phyloP scores from a whole-genome alignment of 2,797 vertebrate species.

The Phylloscopus collybita region DNA sequence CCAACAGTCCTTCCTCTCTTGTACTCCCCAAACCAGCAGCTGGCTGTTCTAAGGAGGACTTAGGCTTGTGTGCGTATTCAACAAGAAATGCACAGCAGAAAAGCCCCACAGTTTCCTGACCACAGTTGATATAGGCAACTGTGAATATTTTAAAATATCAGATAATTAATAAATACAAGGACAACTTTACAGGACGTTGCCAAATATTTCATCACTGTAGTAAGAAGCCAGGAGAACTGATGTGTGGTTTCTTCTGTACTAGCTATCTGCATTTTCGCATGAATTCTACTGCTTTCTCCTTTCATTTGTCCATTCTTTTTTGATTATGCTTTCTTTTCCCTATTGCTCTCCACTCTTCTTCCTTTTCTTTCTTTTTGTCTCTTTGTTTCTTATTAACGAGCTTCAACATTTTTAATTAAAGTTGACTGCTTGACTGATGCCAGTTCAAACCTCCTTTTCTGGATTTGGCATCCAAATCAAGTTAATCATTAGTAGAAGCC shows the following conservation, averaged over 20 bases:
- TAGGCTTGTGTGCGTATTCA: not conserved
- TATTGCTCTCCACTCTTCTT: not conserved
- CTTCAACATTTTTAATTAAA: not conserved
- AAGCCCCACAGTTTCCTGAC: not conserved
- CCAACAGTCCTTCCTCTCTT: not conserved
- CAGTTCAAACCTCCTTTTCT: not conserved
- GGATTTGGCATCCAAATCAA: conserved; percentile 10
- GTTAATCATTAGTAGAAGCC: not conserved
- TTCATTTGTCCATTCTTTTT: not conserved
- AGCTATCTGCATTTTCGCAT: not conserved
- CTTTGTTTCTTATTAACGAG: not conserved
- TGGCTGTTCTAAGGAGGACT: not conserved
- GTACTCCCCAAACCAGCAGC: not conserved
- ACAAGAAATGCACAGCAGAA: not conserved
- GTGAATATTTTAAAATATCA: not conserved
- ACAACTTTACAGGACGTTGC: not conserved
- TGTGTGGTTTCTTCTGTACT: not conserved
- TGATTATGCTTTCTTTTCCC: not conserved
- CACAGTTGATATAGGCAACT: not conserved
- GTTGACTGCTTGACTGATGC: conserved; percentile 16
- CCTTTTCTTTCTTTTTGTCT: not conserved
- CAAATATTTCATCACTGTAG: not conserved
- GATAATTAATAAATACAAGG: not conserved
- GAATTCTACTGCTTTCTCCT: not conserved
- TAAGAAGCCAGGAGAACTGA: not conserved